Base-by-base conservation (phyloP, 1,140 invertebrate genomes). In the Harpegnathos saltator region DNA sequence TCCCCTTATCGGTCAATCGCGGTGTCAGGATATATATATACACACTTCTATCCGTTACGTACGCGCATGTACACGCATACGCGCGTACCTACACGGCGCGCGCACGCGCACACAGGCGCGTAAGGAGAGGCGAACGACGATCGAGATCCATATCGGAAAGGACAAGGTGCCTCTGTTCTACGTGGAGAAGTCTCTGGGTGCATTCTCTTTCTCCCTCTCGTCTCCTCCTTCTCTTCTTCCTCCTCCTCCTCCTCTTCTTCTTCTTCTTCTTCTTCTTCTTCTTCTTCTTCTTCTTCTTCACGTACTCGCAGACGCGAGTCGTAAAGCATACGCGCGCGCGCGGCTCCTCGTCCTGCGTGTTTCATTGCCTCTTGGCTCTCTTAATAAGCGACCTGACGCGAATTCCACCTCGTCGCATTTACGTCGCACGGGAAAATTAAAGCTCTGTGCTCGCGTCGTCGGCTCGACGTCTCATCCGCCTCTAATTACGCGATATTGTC, bases 1-100 rank as follows among this genome's bases (percentile, higher is more conserved):
- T 69, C 48, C 26, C 33, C 73, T 89, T 89, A 89, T 89, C 88
- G 85, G 65, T 65, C 75, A 59, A 89, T 89, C 89, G 73, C 19
- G 7, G 72, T 56, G 85, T 54, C 65, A 44, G 9, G 74, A 44
- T 48, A 54, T 29, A 52, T 74, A 44, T 38, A 78, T 19, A 12
- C 15, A 29, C 12, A 5, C 24, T 44, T 26, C 26, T 22, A 63
- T 63, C 22, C 61, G 26, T 56, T 56, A 56, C 54, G 9, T 56
- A 11, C n/a, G 54, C 54, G 54, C 54, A 14, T 7, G 66, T n/a
- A 62, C 29, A 63, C 59, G 38, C 38, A 44, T 44, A 54, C 83
- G n/a, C 80, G 81, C 62, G 72, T 52, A 62, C n/a, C 48, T 44
- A 22, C 4, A n/a, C 22, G 48, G 22, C 15, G 38, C 15, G 38